A percentile compares a stretch with the other conserved stretches of the same genome.
Evolutionary conservation across 37 sponge, comb jelly and placozoan genomes (phyloP).

Genomic region (Agelas oroides): DNA sequence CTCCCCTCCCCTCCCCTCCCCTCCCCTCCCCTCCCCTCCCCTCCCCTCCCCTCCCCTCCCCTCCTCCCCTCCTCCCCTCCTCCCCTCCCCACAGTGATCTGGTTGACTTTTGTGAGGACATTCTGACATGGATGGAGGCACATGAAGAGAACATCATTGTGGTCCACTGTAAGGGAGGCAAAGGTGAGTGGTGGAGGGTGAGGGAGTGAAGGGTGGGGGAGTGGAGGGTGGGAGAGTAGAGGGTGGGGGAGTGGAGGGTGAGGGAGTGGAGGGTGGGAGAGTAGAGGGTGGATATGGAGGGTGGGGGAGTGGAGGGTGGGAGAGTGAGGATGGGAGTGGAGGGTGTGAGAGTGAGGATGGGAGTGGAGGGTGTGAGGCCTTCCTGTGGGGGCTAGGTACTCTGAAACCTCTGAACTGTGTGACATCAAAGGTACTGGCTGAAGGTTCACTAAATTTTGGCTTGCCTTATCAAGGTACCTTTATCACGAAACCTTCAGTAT

Average conservation of each 20-base stretch:
- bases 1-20: too few species aligned
- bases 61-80: background rate
- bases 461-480: too few species aligned
- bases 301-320: too few species aligned
- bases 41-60: too few species aligned
- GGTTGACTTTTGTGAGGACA: constrained; percentile 68
- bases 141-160: constrained; percentile 66
- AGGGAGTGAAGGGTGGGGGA: too few species aligned
- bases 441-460: too few species aligned
- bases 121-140: constrained; percentile 52
- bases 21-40: too few species aligned
- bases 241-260: background rate
- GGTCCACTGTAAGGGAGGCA: constrained; percentile 85
- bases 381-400: too few species aligned
- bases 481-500: too few species aligned
- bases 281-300: background rate
- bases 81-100: constrained; percentile 41
- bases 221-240: background rate
- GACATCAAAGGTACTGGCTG: too few species aligned
- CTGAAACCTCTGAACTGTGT: too few species aligned
- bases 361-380: background rate
- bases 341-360: background rate
- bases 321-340: background rate
- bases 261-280: background rate
- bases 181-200: constrained; percentile 73